Base-by-base conservation (phyloP, 2,113 vertebrate genomes). In the Myanophis thanlyinensis region DNA sequence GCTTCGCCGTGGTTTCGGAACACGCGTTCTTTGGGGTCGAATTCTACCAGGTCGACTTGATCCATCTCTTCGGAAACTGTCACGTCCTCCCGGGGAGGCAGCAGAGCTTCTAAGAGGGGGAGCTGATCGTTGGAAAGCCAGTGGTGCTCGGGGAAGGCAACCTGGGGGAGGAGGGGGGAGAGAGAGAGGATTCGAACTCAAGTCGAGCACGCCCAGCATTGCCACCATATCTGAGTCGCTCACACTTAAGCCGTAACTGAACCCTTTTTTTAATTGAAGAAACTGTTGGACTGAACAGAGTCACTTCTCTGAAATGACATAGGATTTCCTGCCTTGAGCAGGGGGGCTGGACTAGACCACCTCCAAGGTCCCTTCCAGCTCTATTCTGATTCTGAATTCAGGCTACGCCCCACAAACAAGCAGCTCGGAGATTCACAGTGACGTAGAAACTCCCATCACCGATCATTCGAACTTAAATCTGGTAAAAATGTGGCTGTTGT, bases 31-130 rank as follows among this genome's bases (percentile, higher is more conserved):
- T 46, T 95, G 6, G 95, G 94, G 44, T 98, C 98, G 40, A 98
- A 98, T 27, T 99, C 99, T 90, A 97, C 96, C 23, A 99, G 98
- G 4, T 99, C 98, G 8, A 98, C 98, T 93, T 99, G 98, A 92
- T 99, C 99, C 98, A 98, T 98, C 92, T 99, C 99, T 0, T 99
- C 99, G 0, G 98, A 97, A 12, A 99, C 15, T 97, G 98, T 98
- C 35, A 98, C 95, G 3, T 98, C 97, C 89, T 99, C 98, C 91
- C 98, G 96, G 0, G 98, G 96, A 2, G 98, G 99, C 62, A 99
- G 98, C n/a, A 99, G 93, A 87, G 97, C 96, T 94, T 99, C 99
- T 90, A 99, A 96, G 94, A 99, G 97, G 53, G 94, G 96, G 8
- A 99, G 96, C 91, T 98, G 98, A 92, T 99, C 98, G 85, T 96